Evolutionary conservation across 2,888 invertebrate genomes (phyloP), one percentile per base, ranked within the genome.

Genomic region (Sarcophaga subvicina): DNA sequence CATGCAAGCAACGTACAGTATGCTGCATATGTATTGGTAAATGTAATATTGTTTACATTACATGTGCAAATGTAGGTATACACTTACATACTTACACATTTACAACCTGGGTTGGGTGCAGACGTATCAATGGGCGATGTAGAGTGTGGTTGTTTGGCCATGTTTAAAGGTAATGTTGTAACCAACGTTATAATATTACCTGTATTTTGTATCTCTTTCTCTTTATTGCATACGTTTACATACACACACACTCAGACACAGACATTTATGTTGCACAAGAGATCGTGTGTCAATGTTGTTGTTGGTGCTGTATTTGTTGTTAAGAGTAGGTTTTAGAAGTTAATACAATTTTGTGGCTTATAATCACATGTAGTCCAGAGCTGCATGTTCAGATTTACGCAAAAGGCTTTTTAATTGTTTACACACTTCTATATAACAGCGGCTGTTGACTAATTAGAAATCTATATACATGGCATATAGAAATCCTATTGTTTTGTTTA

Each of bases 311-410:
- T 54, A 17, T 17, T 54, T 78, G 62, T 72, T 80, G 73, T 72
- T 73, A 63, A 80, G 86, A 86, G 80, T 78, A 49, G 78, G 83
- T 80, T 76, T 86, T 80, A 86, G 66, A 22, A 86, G 83, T 83
- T 86, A 80, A 86, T 86, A 86, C 80, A 86, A 83, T 83, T 80
- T 78, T 86, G 86, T 86, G 86, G 86, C 83, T 80, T 77, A 78
- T 75, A 80, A 83, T 83, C 77, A 77, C 49, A 27, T 72, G 71
- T 83, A 66, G 60, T 66, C 45, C 66, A 17, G 20, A 63, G 63
- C 47, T 63, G 54, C 79, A 77, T 54, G 54, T 54, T 54, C 5
- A 54, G 54, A 54, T 71, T 77, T 82, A 66, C 64, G 71, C 22
- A 70, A 82, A 76, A 70, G 70, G 14, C 64, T 76, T 70, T 82